Percentiles rank a stretch among this genome's conserved stretches.
Conservation (phyloP, 2,113 vertebrate species). For the Mastomys natalensis region DNA sequence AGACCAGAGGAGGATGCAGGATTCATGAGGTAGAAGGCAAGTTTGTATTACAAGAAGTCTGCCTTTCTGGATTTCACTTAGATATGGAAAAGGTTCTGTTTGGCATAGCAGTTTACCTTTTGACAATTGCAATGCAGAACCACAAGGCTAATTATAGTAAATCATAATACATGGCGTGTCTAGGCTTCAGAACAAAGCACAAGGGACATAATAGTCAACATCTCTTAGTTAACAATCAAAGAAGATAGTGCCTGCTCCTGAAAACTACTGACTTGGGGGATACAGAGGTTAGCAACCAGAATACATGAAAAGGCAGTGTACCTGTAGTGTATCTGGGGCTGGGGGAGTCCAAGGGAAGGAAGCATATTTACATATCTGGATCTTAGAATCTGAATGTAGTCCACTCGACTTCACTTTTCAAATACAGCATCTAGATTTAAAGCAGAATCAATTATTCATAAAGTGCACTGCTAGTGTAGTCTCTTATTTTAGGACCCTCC, state of each 20-base stretch:
- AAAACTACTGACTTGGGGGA: background rate
- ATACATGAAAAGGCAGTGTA: background rate
- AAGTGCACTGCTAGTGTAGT: background rate
- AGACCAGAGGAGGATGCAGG: background rate
- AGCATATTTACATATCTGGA: background rate
- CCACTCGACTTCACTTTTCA: constrained; percentile 33
- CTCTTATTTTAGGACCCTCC: background rate
- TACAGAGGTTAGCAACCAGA: background rate
- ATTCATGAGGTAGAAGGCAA: background rate
- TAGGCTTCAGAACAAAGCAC: background rate
- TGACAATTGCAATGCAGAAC: background rate
- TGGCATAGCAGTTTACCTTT: background rate
- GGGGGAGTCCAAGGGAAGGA: background rate
- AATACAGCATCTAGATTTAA: constrained; percentile 18
- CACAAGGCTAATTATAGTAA: background rate
- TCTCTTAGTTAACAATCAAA: background rate
- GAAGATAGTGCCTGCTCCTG: background rate
- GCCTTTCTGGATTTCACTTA: background rate
- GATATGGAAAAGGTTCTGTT: background rate
- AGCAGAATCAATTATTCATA: background rate
- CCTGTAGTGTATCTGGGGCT: background rate
- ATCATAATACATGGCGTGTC: background rate
- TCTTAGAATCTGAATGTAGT: background rate
- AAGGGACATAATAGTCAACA: background rate
- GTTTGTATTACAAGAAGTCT: background rate